Percentiles rank a stretch among this genome's conserved stretches.
Evolutionary conservation across 2,888 invertebrate species (phyloP).

Genomic region (Resseliella maxima): DNA sequence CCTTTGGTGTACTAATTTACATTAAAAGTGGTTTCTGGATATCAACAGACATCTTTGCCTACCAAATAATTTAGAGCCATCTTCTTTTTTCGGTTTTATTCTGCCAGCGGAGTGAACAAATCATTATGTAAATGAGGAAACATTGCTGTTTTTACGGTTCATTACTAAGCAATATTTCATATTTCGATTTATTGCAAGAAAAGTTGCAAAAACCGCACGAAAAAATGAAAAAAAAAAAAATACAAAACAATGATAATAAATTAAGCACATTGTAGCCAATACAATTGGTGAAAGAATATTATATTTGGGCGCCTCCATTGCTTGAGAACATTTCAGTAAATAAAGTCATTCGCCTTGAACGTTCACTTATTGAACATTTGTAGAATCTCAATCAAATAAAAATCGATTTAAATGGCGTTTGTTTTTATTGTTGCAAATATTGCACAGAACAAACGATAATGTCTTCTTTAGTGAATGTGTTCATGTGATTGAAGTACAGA

Average conservation of each 20-base stretch:
- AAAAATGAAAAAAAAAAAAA: neutral
- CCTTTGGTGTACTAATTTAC: slow-evolving; percentile 22
- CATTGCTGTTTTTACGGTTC: slow-evolving; percentile 14
- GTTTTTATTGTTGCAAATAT: neutral
- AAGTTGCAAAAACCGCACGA: neutral
- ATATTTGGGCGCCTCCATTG: slow-evolving; percentile 26
- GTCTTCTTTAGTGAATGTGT: neutral
- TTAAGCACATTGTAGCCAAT: neutral
- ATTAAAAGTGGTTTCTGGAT: slow-evolving; percentile 41
- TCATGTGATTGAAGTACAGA: slow-evolving; percentile 8
- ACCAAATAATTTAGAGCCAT: slow-evolving; percentile 34
- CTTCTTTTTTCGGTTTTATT: neutral
- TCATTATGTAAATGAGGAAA: neutral
- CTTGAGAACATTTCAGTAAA: slow-evolving; percentile 10
- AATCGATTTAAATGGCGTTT: neutral
- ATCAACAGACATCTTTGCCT: neutral
- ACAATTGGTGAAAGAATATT: neutral
- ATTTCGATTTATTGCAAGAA: neutral
- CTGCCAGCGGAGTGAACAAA: neutral
- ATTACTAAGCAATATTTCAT: slow-evolving; percentile 47
- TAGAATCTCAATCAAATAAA: neutral
- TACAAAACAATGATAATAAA: neutral
- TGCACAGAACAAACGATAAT: neutral
- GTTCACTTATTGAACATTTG: too few species aligned
- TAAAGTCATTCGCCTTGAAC: neutral